These are phyloP conservation scores for Zosterops hypoxanthus DNA, from an alignment of 2,113 vertebrate genomes.

Conservation along the genomic window DNA sequence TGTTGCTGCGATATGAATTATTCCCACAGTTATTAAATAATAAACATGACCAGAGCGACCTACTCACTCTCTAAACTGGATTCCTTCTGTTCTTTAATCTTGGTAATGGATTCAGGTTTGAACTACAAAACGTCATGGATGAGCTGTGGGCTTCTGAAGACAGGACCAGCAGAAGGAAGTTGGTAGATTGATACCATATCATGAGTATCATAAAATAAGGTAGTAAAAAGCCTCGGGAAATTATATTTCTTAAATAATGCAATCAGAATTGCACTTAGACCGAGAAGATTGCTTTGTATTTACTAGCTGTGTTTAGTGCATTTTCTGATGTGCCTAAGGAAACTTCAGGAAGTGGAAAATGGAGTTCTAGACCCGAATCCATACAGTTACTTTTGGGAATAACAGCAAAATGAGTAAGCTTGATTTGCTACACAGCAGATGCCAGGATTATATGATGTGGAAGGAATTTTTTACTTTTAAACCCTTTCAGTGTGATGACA, in stretches of 20 bases:
- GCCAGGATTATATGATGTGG: conserved; percentile 65
- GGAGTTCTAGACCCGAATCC: conserved; percentile 47
- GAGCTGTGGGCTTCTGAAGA: neutral
- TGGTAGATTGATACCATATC: neutral
- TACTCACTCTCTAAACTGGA: conserved; percentile 17
- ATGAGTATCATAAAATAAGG: conserved; percentile 28
- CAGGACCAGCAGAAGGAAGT: neutral
- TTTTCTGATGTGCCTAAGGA: conserved; percentile 41
- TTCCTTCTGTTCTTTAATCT: conserved; percentile 54
- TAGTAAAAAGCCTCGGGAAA: conserved; percentile 56
- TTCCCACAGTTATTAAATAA: conserved; percentile 65
- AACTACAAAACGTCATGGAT: neutral
- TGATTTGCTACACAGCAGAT: conserved; percentile 59
- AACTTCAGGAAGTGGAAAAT: conserved; percentile 49
- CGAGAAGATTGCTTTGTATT: conserved; percentile 50
- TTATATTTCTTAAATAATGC: conserved; percentile 59
- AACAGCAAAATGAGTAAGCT: conserved; percentile 53
- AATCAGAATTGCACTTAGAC: conserved; percentile 34
- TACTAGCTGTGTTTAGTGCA: conserved; percentile 43
- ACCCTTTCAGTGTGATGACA: conserved; percentile 47
- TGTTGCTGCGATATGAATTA: conserved; percentile 51
- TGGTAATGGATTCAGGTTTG: conserved; percentile 52
- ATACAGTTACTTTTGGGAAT: conserved; percentile 66
- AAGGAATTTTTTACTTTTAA: conserved; percentile 68
- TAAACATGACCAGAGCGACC: conserved; percentile 48